Conservation (phyloP, 2,888 invertebrate species). For the Mayetiola destructor region DNA sequence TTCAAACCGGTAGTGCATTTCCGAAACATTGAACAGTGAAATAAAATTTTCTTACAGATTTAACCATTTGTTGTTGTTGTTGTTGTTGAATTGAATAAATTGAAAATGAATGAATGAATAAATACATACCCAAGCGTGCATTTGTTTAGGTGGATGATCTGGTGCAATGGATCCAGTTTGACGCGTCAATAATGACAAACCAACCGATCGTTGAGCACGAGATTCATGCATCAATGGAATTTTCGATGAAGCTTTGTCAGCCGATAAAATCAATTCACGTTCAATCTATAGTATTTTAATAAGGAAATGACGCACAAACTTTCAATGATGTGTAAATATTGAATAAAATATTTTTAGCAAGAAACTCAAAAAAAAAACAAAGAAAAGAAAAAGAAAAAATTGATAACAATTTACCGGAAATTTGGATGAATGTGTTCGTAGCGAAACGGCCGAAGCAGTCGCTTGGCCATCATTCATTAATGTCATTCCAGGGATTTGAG, state of each 20-base stretch:
- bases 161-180: conserved; percentile 49
- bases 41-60: too few relatives aligned
- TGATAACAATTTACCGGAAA: conserved; percentile 52
- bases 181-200: conserved; percentile 24
- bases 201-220: conserved; percentile 29
- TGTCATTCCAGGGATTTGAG: conserved; percentile 32
- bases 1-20: too few relatives aligned
- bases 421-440: conserved; percentile 64
- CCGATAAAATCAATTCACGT: conserved; percentile 59
- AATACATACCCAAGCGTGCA: conserved; percentile 53
- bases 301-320: neutral
- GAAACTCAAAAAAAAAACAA: neutral
- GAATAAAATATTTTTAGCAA: neutral
- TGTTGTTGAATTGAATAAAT: neutral
- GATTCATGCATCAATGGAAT: conserved; percentile 64
- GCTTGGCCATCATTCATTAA: conserved; percentile 25
- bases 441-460: conserved; percentile 28
- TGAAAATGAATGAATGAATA: neutral
- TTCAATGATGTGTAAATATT: neutral
- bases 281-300: conserved; percentile 52
- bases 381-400: neutral
- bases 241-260: conserved; percentile 61
- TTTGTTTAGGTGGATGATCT: conserved; percentile 57
- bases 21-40: too few relatives aligned
- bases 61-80: too few relatives aligned